A percentile compares a stretch with the other conserved stretches of the same genome.
Conservation (phyloP, 2,113 vertebrate genomes). For the Platycercus adscitus region DNA sequence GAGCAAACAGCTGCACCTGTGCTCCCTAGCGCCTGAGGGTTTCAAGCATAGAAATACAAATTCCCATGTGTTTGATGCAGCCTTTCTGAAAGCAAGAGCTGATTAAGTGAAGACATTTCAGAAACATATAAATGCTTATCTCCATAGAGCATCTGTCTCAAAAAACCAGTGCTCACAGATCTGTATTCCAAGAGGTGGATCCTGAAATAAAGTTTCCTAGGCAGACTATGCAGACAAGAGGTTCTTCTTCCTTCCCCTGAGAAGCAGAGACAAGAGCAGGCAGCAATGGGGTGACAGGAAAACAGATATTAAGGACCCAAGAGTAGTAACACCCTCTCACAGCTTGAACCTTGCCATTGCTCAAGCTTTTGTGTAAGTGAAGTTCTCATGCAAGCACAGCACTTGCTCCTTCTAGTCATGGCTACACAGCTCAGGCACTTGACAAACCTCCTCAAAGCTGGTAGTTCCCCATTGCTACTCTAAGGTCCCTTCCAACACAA, state of each 20-base stretch:
- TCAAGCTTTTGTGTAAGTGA: background rate
- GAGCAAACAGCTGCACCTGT: background rate
- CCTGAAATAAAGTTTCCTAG: background rate
- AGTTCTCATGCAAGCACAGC: background rate
- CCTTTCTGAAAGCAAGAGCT: background rate
- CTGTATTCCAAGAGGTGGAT: background rate
- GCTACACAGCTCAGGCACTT: background rate
- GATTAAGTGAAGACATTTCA: background rate
- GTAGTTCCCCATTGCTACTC: background rate
- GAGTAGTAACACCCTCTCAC: background rate
- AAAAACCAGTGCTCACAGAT: background rate
- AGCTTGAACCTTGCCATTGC: background rate
- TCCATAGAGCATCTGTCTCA: background rate
- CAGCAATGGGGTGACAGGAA: background rate
- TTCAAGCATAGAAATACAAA: background rate
- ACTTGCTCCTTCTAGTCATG: background rate
- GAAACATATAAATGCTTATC: background rate
- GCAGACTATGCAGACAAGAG: background rate
- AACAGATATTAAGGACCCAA: background rate
- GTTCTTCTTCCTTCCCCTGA: background rate
- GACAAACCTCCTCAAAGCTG: background rate
- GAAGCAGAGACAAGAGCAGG: background rate
- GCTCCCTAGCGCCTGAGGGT: background rate
- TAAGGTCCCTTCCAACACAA: background rate
- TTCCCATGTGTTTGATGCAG: background rate